Conservation (phyloP, 2,113 vertebrate genomes). For the Oxygymnocypris stewartii region DNA sequence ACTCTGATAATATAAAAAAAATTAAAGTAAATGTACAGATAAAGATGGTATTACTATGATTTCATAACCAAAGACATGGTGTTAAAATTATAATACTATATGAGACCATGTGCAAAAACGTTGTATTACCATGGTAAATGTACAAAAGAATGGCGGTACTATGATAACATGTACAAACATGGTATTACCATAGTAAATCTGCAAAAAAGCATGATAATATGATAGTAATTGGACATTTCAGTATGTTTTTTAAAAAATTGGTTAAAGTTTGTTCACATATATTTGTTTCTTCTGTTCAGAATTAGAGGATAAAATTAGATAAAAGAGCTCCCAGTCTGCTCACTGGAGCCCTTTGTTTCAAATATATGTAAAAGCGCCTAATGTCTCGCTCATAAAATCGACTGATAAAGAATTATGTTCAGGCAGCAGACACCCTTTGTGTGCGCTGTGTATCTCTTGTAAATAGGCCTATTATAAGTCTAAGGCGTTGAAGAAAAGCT, state of each 20-base stretch:
- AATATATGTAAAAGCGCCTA: not conserved
- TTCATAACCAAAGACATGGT: not conserved
- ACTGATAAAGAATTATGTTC: constrained; percentile 37
- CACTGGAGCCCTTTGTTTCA: constrained; percentile 23
- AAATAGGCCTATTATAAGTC: constrained; percentile 54
- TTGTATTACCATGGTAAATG: not conserved
- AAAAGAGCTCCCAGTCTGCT: not conserved
- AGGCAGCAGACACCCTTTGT: constrained; percentile 35
- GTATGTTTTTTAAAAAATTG: not conserved
- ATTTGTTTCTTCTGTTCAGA: not conserved
- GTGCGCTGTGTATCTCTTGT: constrained; percentile 34
- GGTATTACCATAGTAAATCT: not conserved
- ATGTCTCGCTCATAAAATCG: constrained; percentile 47
- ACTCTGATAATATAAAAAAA: not conserved
- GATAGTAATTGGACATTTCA: not conserved
- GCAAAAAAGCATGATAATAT: not conserved
- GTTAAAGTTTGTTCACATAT: constrained; percentile 7
- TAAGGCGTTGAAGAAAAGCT: constrained; percentile 48
- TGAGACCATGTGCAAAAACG: not conserved
- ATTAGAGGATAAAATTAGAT: not conserved
- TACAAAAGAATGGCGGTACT: not conserved
- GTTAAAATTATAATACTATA: not conserved
- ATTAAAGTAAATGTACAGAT: not conserved
- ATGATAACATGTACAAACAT: not conserved
- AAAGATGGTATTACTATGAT: not conserved